A percentile compares a stretch with the other conserved stretches of the same genome.
These are phyloP conservation scores for Ctenopoma kingsleyae DNA, from an alignment of 2,797 vertebrate genomes.

Conservation along the genomic window DNA sequence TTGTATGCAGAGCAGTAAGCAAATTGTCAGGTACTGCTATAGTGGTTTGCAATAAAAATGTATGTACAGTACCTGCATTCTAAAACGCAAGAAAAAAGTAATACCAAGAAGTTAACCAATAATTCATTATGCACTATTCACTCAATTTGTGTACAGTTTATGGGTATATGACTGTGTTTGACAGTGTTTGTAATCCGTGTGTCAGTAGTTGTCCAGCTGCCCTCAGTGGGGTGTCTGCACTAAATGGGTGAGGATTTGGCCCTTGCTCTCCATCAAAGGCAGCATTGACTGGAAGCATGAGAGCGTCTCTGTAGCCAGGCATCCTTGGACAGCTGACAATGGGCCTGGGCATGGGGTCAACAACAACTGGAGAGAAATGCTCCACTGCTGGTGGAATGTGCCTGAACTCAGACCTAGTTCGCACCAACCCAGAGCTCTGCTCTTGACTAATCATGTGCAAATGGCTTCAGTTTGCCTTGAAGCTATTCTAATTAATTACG, in stretches of 20 bases:
- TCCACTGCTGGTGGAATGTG: slow-evolving; percentile 60
- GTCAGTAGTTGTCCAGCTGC: slow-evolving; percentile 43
- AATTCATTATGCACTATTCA: neutral
- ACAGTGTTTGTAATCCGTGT: slow-evolving; percentile 40
- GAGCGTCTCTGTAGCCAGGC: slow-evolving; percentile 74
- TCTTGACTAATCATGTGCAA: slow-evolving; percentile 55
- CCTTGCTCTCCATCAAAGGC: slow-evolving; percentile 74
- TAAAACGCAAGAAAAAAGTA: neutral
- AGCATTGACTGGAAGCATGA: slow-evolving; percentile 75
- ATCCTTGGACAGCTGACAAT: slow-evolving; percentile 80
- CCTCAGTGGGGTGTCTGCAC: slow-evolving; percentile 62
- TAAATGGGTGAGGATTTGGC: slow-evolving; percentile 66
- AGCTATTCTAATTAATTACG: slow-evolving; percentile 64
- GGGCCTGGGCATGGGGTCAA: slow-evolving; percentile 64
- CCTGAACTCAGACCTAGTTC: slow-evolving; percentile 60
- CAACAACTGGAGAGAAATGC: slow-evolving; percentile 67
- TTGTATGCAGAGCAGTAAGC: too few species aligned
- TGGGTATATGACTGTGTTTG: slow-evolving; percentile 10
- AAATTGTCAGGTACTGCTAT: too few species aligned
- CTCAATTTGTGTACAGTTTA: slow-evolving; percentile 1
- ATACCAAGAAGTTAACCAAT: neutral
- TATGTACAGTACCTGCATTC: slow-evolving; percentile 3
- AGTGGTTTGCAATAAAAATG: too few species aligned
- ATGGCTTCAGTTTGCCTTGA: slow-evolving; percentile 44
- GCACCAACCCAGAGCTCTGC: slow-evolving; percentile 49